Evolutionary conservation across 2,888 invertebrate genomes (phyloP), one percentile per base, ranked within the genome.

Genomic region (Gymnosoma rotundatum): DNA sequence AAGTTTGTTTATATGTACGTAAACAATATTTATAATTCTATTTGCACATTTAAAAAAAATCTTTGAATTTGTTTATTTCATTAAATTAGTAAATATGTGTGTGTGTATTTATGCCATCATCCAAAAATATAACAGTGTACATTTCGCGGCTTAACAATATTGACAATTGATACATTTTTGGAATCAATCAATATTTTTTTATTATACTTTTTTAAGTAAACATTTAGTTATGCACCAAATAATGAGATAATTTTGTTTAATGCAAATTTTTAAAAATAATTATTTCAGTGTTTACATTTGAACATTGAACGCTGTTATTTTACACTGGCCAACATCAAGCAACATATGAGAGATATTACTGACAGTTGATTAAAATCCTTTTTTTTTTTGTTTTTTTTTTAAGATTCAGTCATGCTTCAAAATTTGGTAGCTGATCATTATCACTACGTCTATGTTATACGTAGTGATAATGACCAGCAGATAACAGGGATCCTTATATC

Each of bases 251-350:
- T 42, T 42, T 10, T 42, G 10, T 10, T 42, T 38, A 38, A 38
- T 38, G 6, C 1, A 5, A 38, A 38, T 38, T 38, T 38, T 45
- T 45, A 12, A 12, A 45, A 45, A 12, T 45, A 10, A 45, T 12
- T 12, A 45, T 45, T 45, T 45, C 18, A 10, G 21, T 69, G 50
- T 56, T 56, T 69, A 21, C 36, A 48, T n/a, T 67, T 36, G 16
- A 1, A 38, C n/a, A 56, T 10, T 56, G 69, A 42, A 25, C 18
- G 54, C 14, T 45, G 14, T 63, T 16, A 42, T 45, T 63, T 63
- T 2, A 21, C 16, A 18, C 21, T 58, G 14, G 42, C 8, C 38
- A 58, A 58, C 21, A 20, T 54, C 38, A 21, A 4, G 12, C 38
- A 25, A 7, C 12, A 21, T 70, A 21, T 38, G 42, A 70, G n/a